Evolutionary conservation across 2,113 vertebrate genomes (phyloP), one percentile per base, ranked within the genome.

Genomic region (Tinamus guttatus): DNA sequence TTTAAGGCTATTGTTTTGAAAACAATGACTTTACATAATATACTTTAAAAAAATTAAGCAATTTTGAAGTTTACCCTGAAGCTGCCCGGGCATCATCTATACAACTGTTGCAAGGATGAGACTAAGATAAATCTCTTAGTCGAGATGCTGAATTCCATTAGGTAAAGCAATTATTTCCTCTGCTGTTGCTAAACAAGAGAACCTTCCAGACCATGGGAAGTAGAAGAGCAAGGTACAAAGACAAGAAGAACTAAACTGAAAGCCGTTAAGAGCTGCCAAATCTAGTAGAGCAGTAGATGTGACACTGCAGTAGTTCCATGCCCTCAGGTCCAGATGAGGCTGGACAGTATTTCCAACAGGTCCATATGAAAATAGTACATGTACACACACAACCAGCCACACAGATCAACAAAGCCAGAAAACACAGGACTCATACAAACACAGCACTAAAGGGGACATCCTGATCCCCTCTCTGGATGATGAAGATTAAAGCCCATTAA

Each of bases 291-390:
- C 11, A 45, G 56, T 14, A 52, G 38, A 56, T 32, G 11, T 85
- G n/a, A 89, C 11, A 8, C 9, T 86, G 16, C 36, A 71, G 68
- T 6, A 84, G 30, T 6, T 77, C 14, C 36, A 3, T 25, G 5
- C 56, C 80, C 13, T 32, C 36, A 68, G 5, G 10, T 38, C 36
- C n/a, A 76, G 13, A 1, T 68, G 1, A 68, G 16, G 9, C 15
- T 24, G 27, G 67, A 8, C 51, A 54, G 27, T 27, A 54, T 22
- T 10, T 7, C 21, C 58, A 49, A 27, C 8, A 83, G 52, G 30
- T 1, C 5, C 12, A 64, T 0, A 0, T 38, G 30, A 17, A 51
- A 0, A 1, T 5, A 13, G 22, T 13, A 12, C 11, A 7, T 25
- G 21, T 19, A 32, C 5, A 34, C 5, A 8, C 25, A 49, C 21